Percentiles rank a stretch among this genome's conserved stretches.
phyloP scores from a whole-genome alignment of 2,888 invertebrate species.

The Aspidiotus rigidus region DNA sequence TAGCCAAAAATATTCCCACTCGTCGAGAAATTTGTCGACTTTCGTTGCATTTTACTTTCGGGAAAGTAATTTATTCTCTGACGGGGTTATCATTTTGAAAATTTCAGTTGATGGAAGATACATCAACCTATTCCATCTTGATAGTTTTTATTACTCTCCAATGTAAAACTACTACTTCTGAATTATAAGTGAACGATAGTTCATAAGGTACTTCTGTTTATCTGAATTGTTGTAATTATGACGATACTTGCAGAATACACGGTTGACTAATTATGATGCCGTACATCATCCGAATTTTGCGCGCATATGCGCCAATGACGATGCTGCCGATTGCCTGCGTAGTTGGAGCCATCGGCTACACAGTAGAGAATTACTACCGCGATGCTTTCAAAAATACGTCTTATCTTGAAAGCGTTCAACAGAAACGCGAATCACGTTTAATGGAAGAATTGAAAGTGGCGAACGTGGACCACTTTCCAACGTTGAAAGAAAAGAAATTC shows the following conservation, averaged over 20 bases:
- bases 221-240: not conserved
- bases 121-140: too few relatives aligned
- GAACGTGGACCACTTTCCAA: conserved; percentile 52
- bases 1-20: too few relatives aligned
- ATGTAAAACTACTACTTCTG: too few relatives aligned
- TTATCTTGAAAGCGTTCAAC: conserved; percentile 51
- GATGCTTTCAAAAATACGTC: conserved; percentile 43
- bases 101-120: too few relatives aligned
- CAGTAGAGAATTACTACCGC: conserved; percentile 64
- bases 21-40: too few relatives aligned
- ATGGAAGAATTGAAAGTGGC: conserved; percentile 46
- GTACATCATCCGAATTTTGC: not conserved
- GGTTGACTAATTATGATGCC: not conserved
- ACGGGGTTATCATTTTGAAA: too few relatives aligned
- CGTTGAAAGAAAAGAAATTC: conserved; percentile 54
- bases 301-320: conserved; percentile 63
- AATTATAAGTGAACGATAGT: too few relatives aligned
- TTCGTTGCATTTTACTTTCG: too few relatives aligned
- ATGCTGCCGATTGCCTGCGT: conserved; percentile 73
- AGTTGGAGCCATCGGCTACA: conserved; percentile 78
- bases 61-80: too few relatives aligned
- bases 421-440: conserved; percentile 60
- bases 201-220: too few relatives aligned
- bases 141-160: too few relatives aligned
- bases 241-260: not conserved